Evolutionary conservation across 2,797 vertebrate genomes (phyloP).

Genomic region (Peromyscus eremicus): DNA sequence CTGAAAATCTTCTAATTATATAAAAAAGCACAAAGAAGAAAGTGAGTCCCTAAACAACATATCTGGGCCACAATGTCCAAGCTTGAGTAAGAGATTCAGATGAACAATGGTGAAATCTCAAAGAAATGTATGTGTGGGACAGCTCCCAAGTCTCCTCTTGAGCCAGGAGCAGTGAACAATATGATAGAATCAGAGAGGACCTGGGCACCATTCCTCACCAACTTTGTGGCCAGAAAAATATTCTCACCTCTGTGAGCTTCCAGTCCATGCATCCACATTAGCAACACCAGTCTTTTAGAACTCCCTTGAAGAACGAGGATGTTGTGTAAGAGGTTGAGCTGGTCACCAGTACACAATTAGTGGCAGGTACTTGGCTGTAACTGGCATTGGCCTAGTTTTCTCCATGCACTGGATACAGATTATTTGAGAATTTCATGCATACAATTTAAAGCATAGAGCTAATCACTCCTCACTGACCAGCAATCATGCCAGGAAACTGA

Average conservation of each 20-base stretch:
- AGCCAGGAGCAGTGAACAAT: not conserved
- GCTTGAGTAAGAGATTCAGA: not conserved
- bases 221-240: not conserved
- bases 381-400: not conserved
- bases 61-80: not conserved
- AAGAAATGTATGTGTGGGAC: not conserved
- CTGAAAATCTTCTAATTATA: not conserved
- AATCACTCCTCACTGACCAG: not conserved
- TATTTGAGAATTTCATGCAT: not conserved
- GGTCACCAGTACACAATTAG: not conserved
- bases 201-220: not conserved
- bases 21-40: not conserved
- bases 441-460: not conserved
- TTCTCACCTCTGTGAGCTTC: not conserved
- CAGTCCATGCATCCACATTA: not conserved
- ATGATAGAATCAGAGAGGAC: not conserved
- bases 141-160: not conserved
- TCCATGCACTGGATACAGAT: not conserved
- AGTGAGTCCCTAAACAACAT: not conserved
- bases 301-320: accelerated
- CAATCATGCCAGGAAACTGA: not conserved
- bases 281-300: accelerated
- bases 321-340: not conserved
- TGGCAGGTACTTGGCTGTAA: accelerated
- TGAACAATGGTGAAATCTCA: not conserved